A percentile compares a stretch with the other conserved stretches of the same genome.
phyloP scores from a whole-genome alignment of 2,888 invertebrate species.

The Octonoba sinensis region DNA sequence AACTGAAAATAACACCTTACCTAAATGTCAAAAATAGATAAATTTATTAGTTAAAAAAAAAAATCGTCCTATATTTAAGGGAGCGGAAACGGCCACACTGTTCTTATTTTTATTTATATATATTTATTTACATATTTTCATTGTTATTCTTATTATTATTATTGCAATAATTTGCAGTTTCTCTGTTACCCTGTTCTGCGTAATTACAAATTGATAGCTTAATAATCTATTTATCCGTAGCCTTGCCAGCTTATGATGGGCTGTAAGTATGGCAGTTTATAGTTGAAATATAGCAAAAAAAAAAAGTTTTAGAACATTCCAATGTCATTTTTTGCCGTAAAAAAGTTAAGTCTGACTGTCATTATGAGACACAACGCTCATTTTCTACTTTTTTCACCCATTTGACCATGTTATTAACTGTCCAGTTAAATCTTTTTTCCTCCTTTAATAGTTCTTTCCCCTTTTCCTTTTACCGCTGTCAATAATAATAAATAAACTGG shows the following conservation, averaged over 20 bases:
- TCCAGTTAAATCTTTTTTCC: constrained; percentile 26
- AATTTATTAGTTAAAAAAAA: too few relatives aligned
- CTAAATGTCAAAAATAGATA: too few relatives aligned
- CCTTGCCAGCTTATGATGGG: constrained; percentile 2
- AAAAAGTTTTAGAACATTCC: constrained; percentile 27
- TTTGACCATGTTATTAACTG: constrained; percentile 49
- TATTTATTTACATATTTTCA: too few relatives aligned
- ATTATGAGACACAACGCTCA: constrained; percentile 42
- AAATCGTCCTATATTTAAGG: too few relatives aligned
- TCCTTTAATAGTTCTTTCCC: constrained; percentile 27
- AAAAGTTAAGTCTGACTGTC: constrained; percentile 33
- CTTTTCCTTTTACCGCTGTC: constrained; percentile 25
- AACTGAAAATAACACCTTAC: too few relatives aligned
- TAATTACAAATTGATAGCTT: constrained; percentile 42
- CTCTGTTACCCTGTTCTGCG: constrained; percentile 14
- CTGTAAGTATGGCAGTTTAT: constrained; percentile 18
- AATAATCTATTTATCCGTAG: constrained; percentile 33
- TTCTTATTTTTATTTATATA: constrained; percentile 2
- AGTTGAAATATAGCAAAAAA: not conserved
- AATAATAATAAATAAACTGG: constrained; percentile 57
- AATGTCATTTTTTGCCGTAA: constrained; percentile 41
- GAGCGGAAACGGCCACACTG: not conserved
- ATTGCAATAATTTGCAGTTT: not conserved
- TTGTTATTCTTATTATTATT: too few relatives aligned
- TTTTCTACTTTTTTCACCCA: constrained; percentile 49